A percentile compares a stretch with the other conserved stretches of the same genome.
Conservation (phyloP, 2,797 vertebrate species). For the Microctenopoma lineatum region DNA sequence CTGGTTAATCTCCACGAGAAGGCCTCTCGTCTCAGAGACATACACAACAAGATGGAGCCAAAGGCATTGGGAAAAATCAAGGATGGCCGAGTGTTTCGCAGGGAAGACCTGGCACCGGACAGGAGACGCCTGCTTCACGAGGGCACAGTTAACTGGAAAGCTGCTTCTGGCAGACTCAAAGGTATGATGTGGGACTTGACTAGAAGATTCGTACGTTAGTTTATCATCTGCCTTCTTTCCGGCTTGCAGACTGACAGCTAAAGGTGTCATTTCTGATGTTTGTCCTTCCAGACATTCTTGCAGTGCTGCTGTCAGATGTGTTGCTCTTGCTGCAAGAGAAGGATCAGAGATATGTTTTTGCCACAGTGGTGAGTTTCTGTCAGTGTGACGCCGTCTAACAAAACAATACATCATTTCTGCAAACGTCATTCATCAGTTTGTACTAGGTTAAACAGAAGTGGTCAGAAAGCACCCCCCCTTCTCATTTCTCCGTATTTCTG, state of each 20-base stretch:
- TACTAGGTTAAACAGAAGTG: background rate
- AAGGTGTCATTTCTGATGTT: constrained; percentile 7
- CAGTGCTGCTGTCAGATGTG: constrained; percentile 92
- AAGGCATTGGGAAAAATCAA: constrained; percentile 91
- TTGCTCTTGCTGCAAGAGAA: constrained; percentile 95
- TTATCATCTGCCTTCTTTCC: background rate
- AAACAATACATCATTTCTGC: background rate
- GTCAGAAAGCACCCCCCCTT: background rate
- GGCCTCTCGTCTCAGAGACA: constrained; percentile 89
- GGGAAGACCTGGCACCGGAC: constrained; percentile 87
- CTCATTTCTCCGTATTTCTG: background rate
- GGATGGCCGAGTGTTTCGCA: constrained; percentile 89
- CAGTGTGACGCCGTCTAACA: background rate
- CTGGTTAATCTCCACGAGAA: constrained; percentile 90
- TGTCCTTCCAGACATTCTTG: constrained; percentile 88
- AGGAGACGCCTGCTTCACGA: constrained; percentile 86
- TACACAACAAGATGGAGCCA: constrained; percentile 89
- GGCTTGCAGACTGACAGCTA: background rate
- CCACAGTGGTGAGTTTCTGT: constrained; percentile 88
- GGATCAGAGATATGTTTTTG: constrained; percentile 94
- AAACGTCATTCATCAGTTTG: constrained; percentile 4
- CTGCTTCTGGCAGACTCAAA: constrained; percentile 93
- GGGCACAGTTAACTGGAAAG: constrained; percentile 92
- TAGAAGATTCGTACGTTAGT: background rate
- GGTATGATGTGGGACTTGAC: constrained; percentile 74